Conservation (phyloP, 2,888 invertebrate species). For the Pseudococcus viburni region DNA sequence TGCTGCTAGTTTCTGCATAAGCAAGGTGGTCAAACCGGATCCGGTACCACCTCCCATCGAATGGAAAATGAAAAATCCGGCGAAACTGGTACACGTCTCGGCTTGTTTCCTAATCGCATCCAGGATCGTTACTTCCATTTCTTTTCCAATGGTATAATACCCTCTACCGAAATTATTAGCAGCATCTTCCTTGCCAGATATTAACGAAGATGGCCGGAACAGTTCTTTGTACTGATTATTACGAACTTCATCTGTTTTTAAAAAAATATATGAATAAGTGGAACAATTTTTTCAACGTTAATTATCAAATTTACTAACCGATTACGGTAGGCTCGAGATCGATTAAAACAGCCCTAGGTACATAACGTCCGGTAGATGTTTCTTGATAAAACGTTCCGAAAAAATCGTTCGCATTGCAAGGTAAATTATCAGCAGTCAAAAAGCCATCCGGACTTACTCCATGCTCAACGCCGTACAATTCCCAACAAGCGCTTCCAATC, state of each 20-base stretch:
- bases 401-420: constrained; percentile 41
- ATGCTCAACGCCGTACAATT: constrained; percentile 41
- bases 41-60: constrained; percentile 62
- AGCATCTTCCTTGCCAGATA: constrained; percentile 60
- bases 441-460: constrained; percentile 23
- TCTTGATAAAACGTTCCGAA: constrained; percentile 48
- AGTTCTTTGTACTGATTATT: constrained; percentile 62
- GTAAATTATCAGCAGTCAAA: background rate
- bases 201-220: constrained; percentile 56
- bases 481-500: constrained; percentile 43
- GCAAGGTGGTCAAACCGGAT: constrained; percentile 54
- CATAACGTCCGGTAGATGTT: constrained; percentile 25
- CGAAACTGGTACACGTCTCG: constrained; percentile 38
- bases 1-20: constrained; percentile 22
- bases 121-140: constrained; percentile 32
- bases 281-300: background rate
- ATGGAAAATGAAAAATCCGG: constrained; percentile 57
- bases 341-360: constrained; percentile 40
- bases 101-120: constrained; percentile 59
- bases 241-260: constrained; percentile 52
- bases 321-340: constrained; percentile 29
- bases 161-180: constrained; percentile 60
- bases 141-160: constrained; percentile 60
- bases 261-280: background rate
- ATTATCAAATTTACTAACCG: background rate